These are phyloP conservation scores for Crotalus tigris DNA, from an alignment of 2,113 vertebrate genomes.

Conservation along the genomic window DNA sequence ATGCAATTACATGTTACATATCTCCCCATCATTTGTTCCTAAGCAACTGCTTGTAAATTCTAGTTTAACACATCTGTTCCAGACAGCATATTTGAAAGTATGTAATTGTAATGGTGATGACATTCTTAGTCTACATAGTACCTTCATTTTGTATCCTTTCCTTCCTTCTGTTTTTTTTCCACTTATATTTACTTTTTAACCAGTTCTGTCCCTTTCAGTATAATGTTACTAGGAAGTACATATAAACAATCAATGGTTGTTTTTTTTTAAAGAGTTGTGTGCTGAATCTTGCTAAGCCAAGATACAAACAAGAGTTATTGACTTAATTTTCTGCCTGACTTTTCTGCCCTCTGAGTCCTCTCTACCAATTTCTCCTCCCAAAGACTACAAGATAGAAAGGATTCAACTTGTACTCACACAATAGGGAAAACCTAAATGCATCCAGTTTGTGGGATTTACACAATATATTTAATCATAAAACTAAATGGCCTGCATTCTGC, in stretches of 20 bases:
- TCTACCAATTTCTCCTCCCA: background rate
- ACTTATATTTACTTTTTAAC: background rate
- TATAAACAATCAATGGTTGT: background rate
- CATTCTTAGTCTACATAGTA: background rate
- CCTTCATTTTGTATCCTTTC: background rate
- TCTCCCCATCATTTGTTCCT: background rate
- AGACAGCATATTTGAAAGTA: background rate
- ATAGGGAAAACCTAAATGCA: background rate
- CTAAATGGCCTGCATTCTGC: background rate
- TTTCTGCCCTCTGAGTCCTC: background rate
- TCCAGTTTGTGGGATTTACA: background rate
- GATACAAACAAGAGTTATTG: background rate
- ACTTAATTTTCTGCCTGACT: background rate
- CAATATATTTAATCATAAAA: background rate
- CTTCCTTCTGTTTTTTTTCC: too few relatives aligned
- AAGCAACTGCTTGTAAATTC: background rate
- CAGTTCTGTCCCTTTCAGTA: background rate
- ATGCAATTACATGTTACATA: background rate
- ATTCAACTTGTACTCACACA: background rate
- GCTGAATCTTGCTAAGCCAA: background rate
- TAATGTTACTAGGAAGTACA: background rate
- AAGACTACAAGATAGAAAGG: background rate
- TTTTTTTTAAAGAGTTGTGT: background rate
- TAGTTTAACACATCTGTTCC: background rate
- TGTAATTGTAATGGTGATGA: background rate